A percentile compares a stretch with the other conserved stretches of the same genome.
These are phyloP conservation scores for Aptenodytes forsteri DNA, from an alignment of 2,113 vertebrate genomes.

Conservation along the genomic window DNA sequence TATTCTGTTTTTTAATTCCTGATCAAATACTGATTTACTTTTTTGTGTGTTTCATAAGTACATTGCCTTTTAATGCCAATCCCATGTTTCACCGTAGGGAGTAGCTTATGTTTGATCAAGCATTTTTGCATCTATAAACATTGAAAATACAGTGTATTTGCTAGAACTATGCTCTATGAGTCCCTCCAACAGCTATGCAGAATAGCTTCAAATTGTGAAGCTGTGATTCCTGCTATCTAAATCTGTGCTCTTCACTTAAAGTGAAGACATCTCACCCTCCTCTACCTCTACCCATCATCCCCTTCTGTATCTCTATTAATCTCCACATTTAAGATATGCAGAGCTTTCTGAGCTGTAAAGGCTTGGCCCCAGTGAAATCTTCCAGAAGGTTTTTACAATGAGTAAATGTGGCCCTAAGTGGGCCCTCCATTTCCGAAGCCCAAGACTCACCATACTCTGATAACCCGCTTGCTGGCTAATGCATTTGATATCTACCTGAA, in stretches of 20 bases:
- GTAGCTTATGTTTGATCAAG: neutral
- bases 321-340: neutral
- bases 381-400: neutral
- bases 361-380: neutral
- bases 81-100: neutral
- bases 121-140: neutral
- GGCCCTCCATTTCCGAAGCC: neutral
- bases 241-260: neutral
- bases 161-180: neutral
- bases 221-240: neutral
- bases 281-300: neutral
- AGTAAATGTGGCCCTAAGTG: neutral
- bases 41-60: neutral
- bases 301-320: neutral
- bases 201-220: neutral
- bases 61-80: neutral
- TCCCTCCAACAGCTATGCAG: neutral
- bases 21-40: neutral
- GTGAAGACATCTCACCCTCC: neutral
- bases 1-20: neutral
- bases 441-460: neutral
- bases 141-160: neutral
- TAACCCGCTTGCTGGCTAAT: neutral
- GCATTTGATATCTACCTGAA: neutral
- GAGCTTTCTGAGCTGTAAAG: neutral